Evolutionary conservation across 2,113 vertebrate genomes (phyloP), one percentile per base, ranked within the genome.

Genomic region (Panthera uncia): DNA sequence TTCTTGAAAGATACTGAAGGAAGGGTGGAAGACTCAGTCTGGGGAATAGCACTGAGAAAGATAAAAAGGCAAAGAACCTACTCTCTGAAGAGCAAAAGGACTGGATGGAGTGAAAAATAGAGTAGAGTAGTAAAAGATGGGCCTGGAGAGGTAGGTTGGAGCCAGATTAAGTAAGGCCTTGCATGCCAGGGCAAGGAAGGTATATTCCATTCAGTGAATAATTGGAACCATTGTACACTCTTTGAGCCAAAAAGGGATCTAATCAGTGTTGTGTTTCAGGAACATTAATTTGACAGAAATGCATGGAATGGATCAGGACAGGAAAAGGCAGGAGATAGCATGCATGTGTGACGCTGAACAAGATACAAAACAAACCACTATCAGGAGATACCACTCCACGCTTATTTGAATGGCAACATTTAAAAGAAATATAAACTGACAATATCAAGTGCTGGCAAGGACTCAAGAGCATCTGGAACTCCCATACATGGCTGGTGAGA

Each of bases 251-350:
- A 79, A 68, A 63, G 5, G 38, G n/a, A 79, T 93, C 61, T 90
- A 79, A 81, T 76, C 18, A 76, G 31, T 88, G 18, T 5, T 48
- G 19, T 93, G 55, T 27, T 88, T 93, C 68, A 76, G 48, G 55
- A 93, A 97, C 95, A 91, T 79, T 66, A 83, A 80, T 87, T 45
- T 71, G 38, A 96, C 79, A 90, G 45, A 90, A 68, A 82, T 87
- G 52, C 29, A 87, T 33, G 19, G 33, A 61, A 19, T 50, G 4
- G 78, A 71, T 82, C 19, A 73, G 33, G 45, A 29, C 21, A 87
- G 68, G 48, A 48, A 92, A 96, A 92, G 52, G 68, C 29, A 83
- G 78, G 82, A 71, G 65, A 19, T 36, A 86, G 57, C 50, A 55
- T 84, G 9, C 55, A 68, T 29, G 19, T 63, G 52, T 61, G 66